These are phyloP conservation scores for Malachius bipustulatus DNA, from an alignment of 2,888 invertebrate genomes.

Conservation along the genomic window DNA sequence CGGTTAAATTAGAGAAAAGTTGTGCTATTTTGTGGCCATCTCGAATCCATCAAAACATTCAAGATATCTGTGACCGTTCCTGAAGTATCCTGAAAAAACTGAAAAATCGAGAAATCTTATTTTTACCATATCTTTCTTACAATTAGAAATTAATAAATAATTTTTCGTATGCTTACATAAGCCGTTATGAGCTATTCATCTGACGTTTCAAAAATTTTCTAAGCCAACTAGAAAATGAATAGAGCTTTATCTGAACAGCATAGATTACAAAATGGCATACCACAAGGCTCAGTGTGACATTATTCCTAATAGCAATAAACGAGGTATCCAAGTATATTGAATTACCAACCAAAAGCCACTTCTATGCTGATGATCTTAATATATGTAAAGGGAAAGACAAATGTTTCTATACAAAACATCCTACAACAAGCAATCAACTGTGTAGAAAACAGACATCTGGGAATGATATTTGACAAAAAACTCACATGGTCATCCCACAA, in stretches of 20 bases:
- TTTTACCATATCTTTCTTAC: too few species aligned
- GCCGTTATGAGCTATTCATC: too few species aligned
- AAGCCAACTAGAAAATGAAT: too few species aligned
- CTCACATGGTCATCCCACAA: constrained; percentile 14
- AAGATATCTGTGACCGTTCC: too few species aligned
- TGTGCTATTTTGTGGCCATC: too few species aligned
- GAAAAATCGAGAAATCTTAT: too few species aligned
- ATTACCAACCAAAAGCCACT: constrained; percentile 8
- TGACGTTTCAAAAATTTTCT: too few species aligned
- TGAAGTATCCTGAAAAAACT: too few species aligned
- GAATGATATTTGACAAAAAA: constrained; percentile 15
- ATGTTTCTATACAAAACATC: constrained; percentile 5
- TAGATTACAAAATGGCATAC: constrained; percentile 13
- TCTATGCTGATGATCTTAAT: constrained; percentile 18
- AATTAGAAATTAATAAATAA: too few species aligned
- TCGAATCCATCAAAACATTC: too few species aligned
- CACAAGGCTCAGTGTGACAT: constrained; percentile 17
- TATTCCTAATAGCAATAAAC: constrained; percentile 18
- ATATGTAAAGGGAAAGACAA: constrained; percentile 10
- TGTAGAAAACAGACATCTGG: constrained; percentile 11
- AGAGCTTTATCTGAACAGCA: constrained; percentile 1
- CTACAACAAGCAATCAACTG: constrained; percentile 13
- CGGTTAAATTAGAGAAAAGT: too few species aligned
- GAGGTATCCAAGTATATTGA: constrained; percentile 7
- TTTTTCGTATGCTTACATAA: too few species aligned